Evolutionary conservation across 1,140 invertebrate species (phyloP).

Genomic region (Gryon sp.): DNA sequence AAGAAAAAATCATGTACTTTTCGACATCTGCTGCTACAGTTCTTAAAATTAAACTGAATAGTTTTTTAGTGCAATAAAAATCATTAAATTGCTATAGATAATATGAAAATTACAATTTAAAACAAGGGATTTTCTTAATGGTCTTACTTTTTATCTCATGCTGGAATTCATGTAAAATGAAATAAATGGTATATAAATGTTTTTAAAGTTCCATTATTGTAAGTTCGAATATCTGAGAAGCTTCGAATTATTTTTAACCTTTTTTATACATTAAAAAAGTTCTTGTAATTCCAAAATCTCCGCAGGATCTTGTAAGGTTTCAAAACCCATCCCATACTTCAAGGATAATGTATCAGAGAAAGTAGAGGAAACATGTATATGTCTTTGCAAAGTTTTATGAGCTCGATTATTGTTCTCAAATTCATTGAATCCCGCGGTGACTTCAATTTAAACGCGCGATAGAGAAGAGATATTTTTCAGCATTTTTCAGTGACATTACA

Average conservation of each 20-base stretch:
- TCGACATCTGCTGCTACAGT: too few relatives aligned
- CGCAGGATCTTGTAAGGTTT: slow-evolving; percentile 53
- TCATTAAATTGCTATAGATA: too few relatives aligned
- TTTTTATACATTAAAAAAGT: slow-evolving; percentile 45
- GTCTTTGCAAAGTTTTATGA: slow-evolving; percentile 59
- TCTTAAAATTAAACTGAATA: too few relatives aligned
- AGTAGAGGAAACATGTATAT: slow-evolving; percentile 40
- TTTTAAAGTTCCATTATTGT: slow-evolving; percentile 48
- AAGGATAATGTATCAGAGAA: slow-evolving; percentile 43
- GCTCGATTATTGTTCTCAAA: slow-evolving; percentile 59
- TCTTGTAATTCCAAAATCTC: slow-evolving; percentile 43
- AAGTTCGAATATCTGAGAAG: slow-evolving; percentile 49
- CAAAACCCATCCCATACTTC: slow-evolving; percentile 51
- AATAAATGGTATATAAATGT: slow-evolving; percentile 35
- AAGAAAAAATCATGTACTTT: too few relatives aligned
- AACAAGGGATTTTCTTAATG: too few relatives aligned
- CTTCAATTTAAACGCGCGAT: slow-evolving; percentile 39
- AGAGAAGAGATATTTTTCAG: slow-evolving; percentile 11
- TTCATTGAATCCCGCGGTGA: slow-evolving; percentile 54
- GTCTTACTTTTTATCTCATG: neutral
- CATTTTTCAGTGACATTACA: slow-evolving; percentile 17
- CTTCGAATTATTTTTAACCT: slow-evolving; percentile 57
- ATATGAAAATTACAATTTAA: too few relatives aligned
- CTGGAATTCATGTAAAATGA: slow-evolving; percentile 7
- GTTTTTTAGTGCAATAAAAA: too few relatives aligned